Evolutionary conservation across 2,888 invertebrate genomes (phyloP), one percentile per base, ranked within the genome.

Genomic region (Hyposoter didymator): DNA sequence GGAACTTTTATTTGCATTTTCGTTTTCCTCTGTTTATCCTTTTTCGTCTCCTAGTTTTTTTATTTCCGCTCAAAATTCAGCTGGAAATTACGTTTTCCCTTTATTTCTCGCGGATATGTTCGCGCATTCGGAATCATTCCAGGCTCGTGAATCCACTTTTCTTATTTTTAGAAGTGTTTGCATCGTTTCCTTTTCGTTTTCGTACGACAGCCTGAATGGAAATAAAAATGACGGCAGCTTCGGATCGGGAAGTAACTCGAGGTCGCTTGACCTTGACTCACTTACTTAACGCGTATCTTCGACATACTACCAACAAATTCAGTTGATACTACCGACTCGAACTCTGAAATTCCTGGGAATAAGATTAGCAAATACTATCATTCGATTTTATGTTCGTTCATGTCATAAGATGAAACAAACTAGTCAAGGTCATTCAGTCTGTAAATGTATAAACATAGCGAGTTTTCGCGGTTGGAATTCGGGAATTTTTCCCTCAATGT

Each of bases 181-280:
- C 28, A 59, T 59, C 28, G 22, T n/a, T 59, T 22, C 12, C 28
- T 28, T 59, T 59, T 59, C 28, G 28, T 12, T 59, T 59, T 59
- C 59, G 28, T 28, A 12, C 14, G 59, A 14, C 1, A 59, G 59
- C 59, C 22, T 59, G 28, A 28, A 28, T 59, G 59, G 14, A 28
- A 59, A 59, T 14, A 28, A 59, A 28, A 59, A 59, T 1, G 59
- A 28, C 14, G 59, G 14, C 59, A 59, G 12, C 12, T 14, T 59
- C 59, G 5, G 14, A 67, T 67, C 10, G 76, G 35, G 49, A 76
- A 3, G 35, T 47, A 19, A 67, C 28, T 49, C 69, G 59, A 45
- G 78, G 59, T 78, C 59, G 19, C 5, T 14, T 12, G 14, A 59
- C 78, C 69, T n/a, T 69, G 78, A 45, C 69, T n/a, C 45, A 22